Percentiles rank a stretch among this genome's conserved stretches.
Evolutionary conservation across 2,113 vertebrate genomes (phyloP).

Genomic region (Nestor notabilis): DNA sequence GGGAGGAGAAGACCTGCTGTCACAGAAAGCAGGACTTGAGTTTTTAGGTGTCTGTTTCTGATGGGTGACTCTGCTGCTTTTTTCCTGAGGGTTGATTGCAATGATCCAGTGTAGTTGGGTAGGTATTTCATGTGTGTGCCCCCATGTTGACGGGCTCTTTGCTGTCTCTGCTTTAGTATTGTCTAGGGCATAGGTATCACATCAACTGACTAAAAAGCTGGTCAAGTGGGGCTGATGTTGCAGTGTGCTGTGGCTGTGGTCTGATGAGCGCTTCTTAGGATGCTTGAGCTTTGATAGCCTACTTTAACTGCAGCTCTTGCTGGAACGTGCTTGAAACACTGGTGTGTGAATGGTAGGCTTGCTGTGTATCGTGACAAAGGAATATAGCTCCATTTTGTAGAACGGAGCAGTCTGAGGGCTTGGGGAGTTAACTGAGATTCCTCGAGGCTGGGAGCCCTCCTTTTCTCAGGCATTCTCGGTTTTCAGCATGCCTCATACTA

Average conservation of each 20-base stretch:
- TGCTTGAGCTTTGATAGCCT: background rate
- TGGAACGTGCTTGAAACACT: background rate
- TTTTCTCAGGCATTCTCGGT: background rate
- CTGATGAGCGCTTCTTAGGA: background rate
- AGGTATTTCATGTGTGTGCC: background rate
- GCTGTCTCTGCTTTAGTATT: background rate
- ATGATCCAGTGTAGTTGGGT: accelerated
- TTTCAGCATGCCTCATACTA: accelerated
- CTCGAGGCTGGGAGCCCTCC: background rate
- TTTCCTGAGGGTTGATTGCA: background rate
- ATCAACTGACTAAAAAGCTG: background rate
- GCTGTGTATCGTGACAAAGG: background rate
- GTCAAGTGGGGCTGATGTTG: background rate
- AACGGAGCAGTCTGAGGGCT: background rate
- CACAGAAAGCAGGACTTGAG: background rate
- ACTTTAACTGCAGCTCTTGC: background rate
- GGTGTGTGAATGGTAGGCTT: background rate
- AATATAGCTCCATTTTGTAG: background rate
- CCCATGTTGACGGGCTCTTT: background rate
- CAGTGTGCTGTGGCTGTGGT: accelerated
- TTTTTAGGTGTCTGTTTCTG: background rate
- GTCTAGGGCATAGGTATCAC: background rate
- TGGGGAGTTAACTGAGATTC: background rate
- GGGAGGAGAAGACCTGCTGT: accelerated
- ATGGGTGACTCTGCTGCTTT: background rate